Evolutionary conservation across 2,113 vertebrate genomes (phyloP).

Genomic region (Rostratula benghalensis): DNA sequence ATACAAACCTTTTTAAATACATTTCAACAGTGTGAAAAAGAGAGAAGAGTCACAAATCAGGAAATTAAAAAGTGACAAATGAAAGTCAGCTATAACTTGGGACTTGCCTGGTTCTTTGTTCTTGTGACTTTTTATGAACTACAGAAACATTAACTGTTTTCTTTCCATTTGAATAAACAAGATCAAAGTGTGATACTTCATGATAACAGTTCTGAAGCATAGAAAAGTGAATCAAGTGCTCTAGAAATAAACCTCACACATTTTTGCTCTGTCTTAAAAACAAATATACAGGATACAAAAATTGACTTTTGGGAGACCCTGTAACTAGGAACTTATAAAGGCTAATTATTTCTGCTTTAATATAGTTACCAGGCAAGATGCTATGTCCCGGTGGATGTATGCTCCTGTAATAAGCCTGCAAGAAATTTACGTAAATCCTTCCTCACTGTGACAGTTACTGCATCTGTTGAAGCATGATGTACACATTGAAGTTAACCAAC

Average conservation of each 20-base stretch:
- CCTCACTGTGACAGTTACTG: slow-evolving; percentile 16
- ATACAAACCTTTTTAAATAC: slow-evolving; percentile 70
- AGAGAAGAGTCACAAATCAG: slow-evolving; percentile 64
- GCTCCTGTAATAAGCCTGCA: not conserved
- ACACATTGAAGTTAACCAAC: not conserved
- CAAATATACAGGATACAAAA: not conserved
- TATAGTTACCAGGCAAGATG: not conserved
- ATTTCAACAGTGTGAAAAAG: slow-evolving; percentile 53
- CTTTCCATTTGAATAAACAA: slow-evolving; percentile 1
- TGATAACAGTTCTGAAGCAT: slow-evolving; percentile 49
- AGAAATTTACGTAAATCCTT: not conserved
- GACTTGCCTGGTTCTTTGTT: slow-evolving; percentile 51
- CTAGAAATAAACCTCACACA: slow-evolving; percentile 27
- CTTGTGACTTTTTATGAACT: slow-evolving; percentile 14
- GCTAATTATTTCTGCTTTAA: not conserved
- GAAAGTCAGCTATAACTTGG: slow-evolving; percentile 13
- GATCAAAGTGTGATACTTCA: slow-evolving; percentile 28
- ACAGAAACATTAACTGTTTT: not conserved
- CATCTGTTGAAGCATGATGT: not conserved
- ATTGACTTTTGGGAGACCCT: not conserved
- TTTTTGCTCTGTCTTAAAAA: slow-evolving; percentile 9
- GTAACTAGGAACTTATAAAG: slow-evolving; percentile 4
- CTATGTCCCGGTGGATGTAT: not conserved
- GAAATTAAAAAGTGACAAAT: slow-evolving; percentile 49
- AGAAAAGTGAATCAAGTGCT: slow-evolving; percentile 58